Evolutionary conservation across 1,140 invertebrate genomes (phyloP).

Genomic region (Zeugodacus cucurbitae): DNA sequence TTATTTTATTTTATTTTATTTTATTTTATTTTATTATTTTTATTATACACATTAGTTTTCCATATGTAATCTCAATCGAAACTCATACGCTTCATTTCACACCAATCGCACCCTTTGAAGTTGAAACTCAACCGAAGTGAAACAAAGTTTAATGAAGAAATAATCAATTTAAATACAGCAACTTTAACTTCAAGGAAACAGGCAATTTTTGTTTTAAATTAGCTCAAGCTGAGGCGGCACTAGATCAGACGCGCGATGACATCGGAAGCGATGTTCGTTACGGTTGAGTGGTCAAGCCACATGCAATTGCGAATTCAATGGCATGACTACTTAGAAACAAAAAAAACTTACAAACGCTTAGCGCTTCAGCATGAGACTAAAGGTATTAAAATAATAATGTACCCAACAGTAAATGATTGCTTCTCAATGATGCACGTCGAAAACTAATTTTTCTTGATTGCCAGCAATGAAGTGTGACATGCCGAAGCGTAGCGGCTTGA

Average conservation of each 20-base stretch:
- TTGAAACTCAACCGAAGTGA: background rate
- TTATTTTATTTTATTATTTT: too few relatives aligned
- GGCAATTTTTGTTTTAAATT: conserved; percentile 60
- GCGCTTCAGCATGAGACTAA: background rate
- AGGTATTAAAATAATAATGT: background rate
- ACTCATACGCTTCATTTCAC: background rate
- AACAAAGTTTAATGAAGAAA: background rate
- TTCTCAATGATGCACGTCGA: conserved; percentile 62
- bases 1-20: too few relatives aligned
- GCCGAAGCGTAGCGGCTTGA: background rate
- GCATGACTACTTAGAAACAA: background rate
- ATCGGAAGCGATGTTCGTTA: background rate
- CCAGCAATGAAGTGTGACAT: conserved; percentile 40
- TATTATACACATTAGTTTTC: too few relatives aligned
- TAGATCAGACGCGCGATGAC: background rate
- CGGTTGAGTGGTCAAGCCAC: background rate
- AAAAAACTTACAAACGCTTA: background rate
- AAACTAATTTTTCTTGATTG: conserved; percentile 65
- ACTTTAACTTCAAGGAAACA: background rate
- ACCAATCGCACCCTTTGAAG: conserved; percentile 2
- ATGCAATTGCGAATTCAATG: background rate
- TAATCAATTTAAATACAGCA: background rate
- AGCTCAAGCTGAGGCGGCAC: conserved; percentile 45
- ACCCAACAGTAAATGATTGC: conserved; percentile 35
- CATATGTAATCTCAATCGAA: too few relatives aligned